Conservation (phyloP, 1,140 invertebrate genomes). For the Drosophila navojoa region DNA sequence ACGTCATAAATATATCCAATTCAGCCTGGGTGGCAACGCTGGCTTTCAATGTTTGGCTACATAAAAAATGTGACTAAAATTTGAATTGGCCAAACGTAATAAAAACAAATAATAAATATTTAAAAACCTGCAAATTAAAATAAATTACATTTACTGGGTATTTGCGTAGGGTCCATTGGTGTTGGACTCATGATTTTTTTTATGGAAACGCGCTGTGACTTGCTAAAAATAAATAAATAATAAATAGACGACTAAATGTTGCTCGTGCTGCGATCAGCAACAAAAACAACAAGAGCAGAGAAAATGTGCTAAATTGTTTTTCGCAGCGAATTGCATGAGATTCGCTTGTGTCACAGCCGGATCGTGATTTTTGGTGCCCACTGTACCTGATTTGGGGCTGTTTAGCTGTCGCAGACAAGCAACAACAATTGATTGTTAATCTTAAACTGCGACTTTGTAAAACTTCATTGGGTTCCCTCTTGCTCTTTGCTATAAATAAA, state of each 20-base stretch:
- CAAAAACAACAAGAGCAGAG: constrained; percentile 18
- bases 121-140: neutral
- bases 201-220: constrained; percentile 52
- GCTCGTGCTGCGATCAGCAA: constrained; percentile 60
- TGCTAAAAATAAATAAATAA: constrained; percentile 71
- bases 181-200: constrained; percentile 7
- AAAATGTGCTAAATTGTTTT: constrained; percentile 68
- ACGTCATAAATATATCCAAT: neutral
- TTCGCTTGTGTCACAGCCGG: neutral
- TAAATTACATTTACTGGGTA: neutral
- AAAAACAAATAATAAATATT: constrained; percentile 1
- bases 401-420: too few species aligned
- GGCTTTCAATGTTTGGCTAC: too few species aligned
- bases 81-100: neutral
- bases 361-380: neutral
- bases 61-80: too few species aligned
- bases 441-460: constrained; percentile 22
- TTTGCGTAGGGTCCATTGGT: neutral
- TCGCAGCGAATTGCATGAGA: constrained; percentile 10
- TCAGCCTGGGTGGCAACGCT: neutral
- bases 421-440: constrained; percentile 32
- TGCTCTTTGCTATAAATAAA: constrained; percentile 8
- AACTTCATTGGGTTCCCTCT: constrained; percentile 2
- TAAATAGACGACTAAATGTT: constrained; percentile 51
- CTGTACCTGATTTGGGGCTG: neutral